Percentiles rank a stretch among this genome's conserved stretches.
Evolutionary conservation across 2,113 vertebrate genomes (phyloP).

Genomic region (Myotis brandtii): DNA sequence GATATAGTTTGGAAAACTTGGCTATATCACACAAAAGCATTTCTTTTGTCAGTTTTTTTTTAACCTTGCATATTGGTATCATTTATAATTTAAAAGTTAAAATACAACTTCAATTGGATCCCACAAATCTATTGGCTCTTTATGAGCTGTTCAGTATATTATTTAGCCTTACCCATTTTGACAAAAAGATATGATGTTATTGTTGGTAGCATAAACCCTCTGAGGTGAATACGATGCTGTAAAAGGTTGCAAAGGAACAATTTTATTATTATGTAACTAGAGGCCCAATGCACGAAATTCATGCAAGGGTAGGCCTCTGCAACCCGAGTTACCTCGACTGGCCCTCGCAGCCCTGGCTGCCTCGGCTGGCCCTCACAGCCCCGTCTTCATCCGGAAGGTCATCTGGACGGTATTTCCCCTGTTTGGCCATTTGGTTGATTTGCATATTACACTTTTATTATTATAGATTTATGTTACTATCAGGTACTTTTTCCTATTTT

Average conservation of each 20-base stretch:
- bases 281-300: too few relatives aligned
- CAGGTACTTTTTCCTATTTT: slow-evolving; percentile 53
- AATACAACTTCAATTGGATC: slow-evolving; percentile 16
- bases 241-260: not conserved
- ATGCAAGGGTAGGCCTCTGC: too few relatives aligned
- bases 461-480: not conserved
- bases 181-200: slow-evolving; percentile 68
- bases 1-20: not conserved
- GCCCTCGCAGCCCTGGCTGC: too few relatives aligned
- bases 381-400: too few relatives aligned
- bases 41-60: slow-evolving; percentile 64
- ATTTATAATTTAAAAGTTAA: slow-evolving; percentile 56
- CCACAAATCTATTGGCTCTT: slow-evolving; percentile 2
- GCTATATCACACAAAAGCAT: not conserved
- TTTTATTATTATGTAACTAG: slow-evolving; percentile 61
- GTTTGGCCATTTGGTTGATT: accelerated
- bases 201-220: slow-evolving; percentile 60
- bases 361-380: too few relatives aligned
- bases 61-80: slow-evolving; percentile 31
- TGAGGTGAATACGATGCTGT: slow-evolving; percentile 7
- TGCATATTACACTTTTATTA: too few relatives aligned
- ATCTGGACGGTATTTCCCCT: too few relatives aligned
- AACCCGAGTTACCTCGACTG: too few relatives aligned
- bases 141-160: slow-evolving; percentile 49
- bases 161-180: slow-evolving; percentile 34